These are phyloP conservation scores for Schizotus pectinicornis DNA, from an alignment of 2,888 invertebrate species.

Conservation along the genomic window DNA sequence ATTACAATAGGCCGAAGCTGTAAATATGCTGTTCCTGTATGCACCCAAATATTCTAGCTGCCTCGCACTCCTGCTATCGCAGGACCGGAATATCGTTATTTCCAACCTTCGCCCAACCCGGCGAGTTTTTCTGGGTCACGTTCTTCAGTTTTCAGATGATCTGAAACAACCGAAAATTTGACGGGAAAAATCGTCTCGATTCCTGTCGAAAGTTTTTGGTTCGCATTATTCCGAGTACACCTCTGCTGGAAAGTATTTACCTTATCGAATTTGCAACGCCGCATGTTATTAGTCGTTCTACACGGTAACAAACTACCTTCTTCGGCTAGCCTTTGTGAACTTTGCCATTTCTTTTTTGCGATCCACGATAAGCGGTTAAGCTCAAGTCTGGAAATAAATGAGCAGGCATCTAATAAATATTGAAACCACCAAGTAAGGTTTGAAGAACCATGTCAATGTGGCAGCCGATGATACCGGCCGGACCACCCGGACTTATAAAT, in stretches of 20 bases:
- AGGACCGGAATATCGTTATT: slow-evolving; percentile 31
- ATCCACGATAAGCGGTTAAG: slow-evolving; percentile 37
- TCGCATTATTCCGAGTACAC: background rate
- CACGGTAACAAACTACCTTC: slow-evolving; percentile 43
- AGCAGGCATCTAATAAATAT: slow-evolving; percentile 49
- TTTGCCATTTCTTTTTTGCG: slow-evolving; percentile 36
- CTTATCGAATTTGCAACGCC: slow-evolving; percentile 44
- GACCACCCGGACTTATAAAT: slow-evolving; percentile 53
- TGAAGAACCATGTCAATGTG: slow-evolving; percentile 56
- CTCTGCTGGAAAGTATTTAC: slow-evolving; percentile 29
- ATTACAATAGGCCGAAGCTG: slow-evolving; percentile 56
- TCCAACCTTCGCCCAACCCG: background rate
- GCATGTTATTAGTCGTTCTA: slow-evolving; percentile 46
- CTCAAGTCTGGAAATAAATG: slow-evolving; percentile 39
- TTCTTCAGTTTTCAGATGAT: no score
- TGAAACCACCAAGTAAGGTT: slow-evolving; percentile 52
- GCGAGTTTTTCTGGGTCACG: background rate
- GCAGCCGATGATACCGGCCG: slow-evolving; percentile 44
- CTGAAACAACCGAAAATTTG: background rate
- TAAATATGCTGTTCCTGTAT: slow-evolving; percentile 53
- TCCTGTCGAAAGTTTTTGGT: background rate
- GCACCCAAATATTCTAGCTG: slow-evolving; percentile 40
- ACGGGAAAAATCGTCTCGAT: no score
- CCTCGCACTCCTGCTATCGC: slow-evolving; percentile 16
- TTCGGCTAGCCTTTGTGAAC: slow-evolving; percentile 39